Conservation (phyloP, 2,888 invertebrate genomes). For the Habrosyne pyritoides region DNA sequence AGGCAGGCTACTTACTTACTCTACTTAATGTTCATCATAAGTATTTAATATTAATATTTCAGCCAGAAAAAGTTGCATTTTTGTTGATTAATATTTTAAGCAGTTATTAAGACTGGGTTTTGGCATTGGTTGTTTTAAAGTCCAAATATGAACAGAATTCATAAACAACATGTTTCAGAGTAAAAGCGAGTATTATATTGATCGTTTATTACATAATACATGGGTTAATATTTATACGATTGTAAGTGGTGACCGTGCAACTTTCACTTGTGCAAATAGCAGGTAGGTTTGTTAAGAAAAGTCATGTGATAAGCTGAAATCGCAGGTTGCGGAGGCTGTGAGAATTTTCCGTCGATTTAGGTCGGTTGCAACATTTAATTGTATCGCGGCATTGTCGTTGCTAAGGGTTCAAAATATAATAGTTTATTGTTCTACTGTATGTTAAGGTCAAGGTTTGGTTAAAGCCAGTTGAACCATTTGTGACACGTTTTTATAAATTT, state of each 20-base stretch:
- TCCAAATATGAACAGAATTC: constrained; percentile 6
- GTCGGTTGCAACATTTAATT: constrained; percentile 10
- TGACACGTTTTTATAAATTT: background rate
- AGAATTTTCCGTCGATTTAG: constrained; percentile 30
- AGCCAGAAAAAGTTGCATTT: background rate
- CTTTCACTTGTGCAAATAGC: constrained; percentile 73
- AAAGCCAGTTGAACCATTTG: background rate
- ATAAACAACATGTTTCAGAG: constrained; percentile 24
- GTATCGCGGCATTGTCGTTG: constrained; percentile 3
- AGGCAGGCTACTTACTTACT: background rate
- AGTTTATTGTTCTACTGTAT: background rate
- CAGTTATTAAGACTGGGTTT: background rate
- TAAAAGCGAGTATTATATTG: constrained; percentile 53
- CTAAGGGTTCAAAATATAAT: constrained; percentile 1
- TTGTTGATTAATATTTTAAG: background rate
- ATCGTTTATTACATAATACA: constrained; percentile 65
- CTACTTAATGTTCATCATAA: no score
- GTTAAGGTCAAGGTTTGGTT: background rate
- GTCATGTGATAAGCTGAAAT: constrained; percentile 58
- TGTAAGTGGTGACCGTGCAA: constrained; percentile 63
- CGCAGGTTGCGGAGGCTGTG: constrained; percentile 29
- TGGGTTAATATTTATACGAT: constrained; percentile 76
- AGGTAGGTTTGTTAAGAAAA: constrained; percentile 50
- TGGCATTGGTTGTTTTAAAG: background rate
- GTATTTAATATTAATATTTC: no score